Evolutionary conservation across 2,113 vertebrate genomes (phyloP), one percentile per base, ranked within the genome.

Genomic region (Caranx ignobilis): DNA sequence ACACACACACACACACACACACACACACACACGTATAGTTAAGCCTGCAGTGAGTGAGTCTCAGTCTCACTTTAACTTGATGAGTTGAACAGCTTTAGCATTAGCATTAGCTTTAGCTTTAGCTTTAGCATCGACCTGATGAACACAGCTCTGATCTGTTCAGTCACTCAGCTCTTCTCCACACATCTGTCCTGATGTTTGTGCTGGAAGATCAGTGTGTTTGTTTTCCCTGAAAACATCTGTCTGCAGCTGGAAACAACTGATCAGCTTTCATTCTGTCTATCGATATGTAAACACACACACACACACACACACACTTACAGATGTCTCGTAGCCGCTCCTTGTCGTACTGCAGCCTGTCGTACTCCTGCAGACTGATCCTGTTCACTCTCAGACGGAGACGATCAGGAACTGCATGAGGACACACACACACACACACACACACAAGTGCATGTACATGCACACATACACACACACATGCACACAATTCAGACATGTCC

Each of bases 321-420:
- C 98, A 99, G 79, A 96, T 96, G 94, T 99, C 98, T 41, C 97
- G 95, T 11, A 99, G 96, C 0, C 97, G 96, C 45, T 99, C 97
- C 81, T 99, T 99, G 94, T 98, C 97, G 0, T 97, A 98, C 91
- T 98, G 97, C 69, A 99, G 95, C 19, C 94, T 94, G 94, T 99
- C 98, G 1, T 99, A 99, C 71, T 99, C 98, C 73, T 97, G 97
- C 19, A 99, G 95, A 90, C 96, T 94, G 93, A 99, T 97, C 77
- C 97, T 95, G 90, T 99, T 99, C 87, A 99, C 98, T 45, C 97
- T 95, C 81, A 99, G 97, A 66, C 98, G 94, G 77, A 99, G 95
- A 11, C 98, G 97, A 59, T 99, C 98, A 13, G 97, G 97, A 80
- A 99, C 95, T 21, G 97, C 96, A 70, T 99, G 98, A 75, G 97